phyloP scores from a whole-genome alignment of 2,888 invertebrate species.

The Lymantria dispar region DNA sequence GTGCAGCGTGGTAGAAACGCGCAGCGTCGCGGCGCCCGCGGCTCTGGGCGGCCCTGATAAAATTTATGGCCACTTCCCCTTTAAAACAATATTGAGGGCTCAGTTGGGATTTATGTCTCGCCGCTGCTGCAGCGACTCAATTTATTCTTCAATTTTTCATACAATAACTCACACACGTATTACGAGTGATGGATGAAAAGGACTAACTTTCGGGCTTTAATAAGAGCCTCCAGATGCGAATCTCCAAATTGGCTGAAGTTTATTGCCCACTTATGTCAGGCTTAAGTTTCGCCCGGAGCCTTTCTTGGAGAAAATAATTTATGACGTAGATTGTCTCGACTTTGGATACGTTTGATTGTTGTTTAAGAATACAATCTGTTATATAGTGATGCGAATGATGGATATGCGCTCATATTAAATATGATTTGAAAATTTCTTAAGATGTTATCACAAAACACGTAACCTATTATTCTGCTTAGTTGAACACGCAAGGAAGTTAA shows the following conservation, averaged over 20 bases:
- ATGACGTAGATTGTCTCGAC: conserved; percentile 77
- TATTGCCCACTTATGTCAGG: conserved; percentile 83
- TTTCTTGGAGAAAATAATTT: conserved; percentile 79
- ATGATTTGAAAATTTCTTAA: not conserved
- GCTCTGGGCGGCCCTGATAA: conserved; percentile 78
- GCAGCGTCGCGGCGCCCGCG: conserved; percentile 46
- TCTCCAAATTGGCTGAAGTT: conserved; percentile 83
- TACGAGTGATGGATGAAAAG: conserved; percentile 83
- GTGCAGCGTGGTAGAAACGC: conserved; percentile 19
- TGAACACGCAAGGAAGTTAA: not conserved
- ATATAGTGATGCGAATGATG: conserved; percentile 20
- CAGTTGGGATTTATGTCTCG: conserved; percentile 83
- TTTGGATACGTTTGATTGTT: conserved; percentile 72
- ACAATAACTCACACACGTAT: conserved; percentile 83
- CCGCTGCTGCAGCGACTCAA: conserved; percentile 82
- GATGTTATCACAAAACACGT: not conserved
- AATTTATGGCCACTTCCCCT: conserved; percentile 83
- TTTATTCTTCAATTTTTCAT: conserved; percentile 83
- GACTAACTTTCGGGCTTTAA: conserved; percentile 83
- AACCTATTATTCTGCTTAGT: not conserved
- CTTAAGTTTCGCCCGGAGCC: conserved; percentile 80
- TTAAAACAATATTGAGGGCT: conserved; percentile 84
- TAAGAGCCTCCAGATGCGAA: conserved; percentile 83
- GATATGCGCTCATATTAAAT: conserved; percentile 1
- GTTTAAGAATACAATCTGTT: conserved; percentile 46